A percentile compares a stretch with the other conserved stretches of the same genome.
Evolutionary conservation across 2,113 vertebrate genomes (phyloP).

Genomic region (Poeciliopsis occidentalis): DNA sequence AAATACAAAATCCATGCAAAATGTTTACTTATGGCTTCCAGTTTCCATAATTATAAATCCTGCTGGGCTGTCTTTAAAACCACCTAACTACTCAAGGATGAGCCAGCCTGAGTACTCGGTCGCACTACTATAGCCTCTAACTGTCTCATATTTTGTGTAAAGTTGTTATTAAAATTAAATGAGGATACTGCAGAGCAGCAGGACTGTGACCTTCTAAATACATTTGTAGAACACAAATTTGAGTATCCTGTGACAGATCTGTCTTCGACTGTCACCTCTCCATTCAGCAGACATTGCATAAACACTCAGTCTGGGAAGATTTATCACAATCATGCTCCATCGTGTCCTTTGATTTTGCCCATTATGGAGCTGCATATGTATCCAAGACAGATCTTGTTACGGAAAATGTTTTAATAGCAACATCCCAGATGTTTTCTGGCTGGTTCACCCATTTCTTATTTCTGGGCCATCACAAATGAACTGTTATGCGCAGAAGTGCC

Average conservation of each 20-base stretch:
- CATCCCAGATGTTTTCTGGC: conserved; percentile 25
- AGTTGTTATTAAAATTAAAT: conserved; percentile 79
- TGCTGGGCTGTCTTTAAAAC: conserved; percentile 15
- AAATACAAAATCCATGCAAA: neutral
- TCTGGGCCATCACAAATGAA: conserved; percentile 55
- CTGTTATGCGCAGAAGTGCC: conserved; percentile 43
- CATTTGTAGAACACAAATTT: conserved; percentile 68
- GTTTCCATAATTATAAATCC: conserved; percentile 7
- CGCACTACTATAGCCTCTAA: conserved; percentile 26
- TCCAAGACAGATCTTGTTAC: conserved; percentile 38
- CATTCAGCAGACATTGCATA: conserved; percentile 43
- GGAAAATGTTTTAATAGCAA: conserved; percentile 32
- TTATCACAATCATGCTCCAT: conserved; percentile 38
- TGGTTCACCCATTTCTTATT: conserved; percentile 22
- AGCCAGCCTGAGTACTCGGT: conserved; percentile 27
- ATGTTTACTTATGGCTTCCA: conserved; percentile 1
- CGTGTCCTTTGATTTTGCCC: conserved; percentile 53
- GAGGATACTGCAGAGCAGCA: conserved; percentile 65
- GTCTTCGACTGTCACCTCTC: conserved; percentile 55
- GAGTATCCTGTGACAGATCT: conserved; percentile 70
- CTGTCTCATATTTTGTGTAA: conserved; percentile 66
- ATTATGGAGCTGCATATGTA: conserved; percentile 51
- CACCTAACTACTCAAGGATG: conserved; percentile 22
- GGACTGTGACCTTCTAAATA: conserved; percentile 76
- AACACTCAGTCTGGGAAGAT: conserved; percentile 38